Base-by-base conservation (phyloP, 2,113 vertebrate genomes). In the Microcebus murinus region DNA sequence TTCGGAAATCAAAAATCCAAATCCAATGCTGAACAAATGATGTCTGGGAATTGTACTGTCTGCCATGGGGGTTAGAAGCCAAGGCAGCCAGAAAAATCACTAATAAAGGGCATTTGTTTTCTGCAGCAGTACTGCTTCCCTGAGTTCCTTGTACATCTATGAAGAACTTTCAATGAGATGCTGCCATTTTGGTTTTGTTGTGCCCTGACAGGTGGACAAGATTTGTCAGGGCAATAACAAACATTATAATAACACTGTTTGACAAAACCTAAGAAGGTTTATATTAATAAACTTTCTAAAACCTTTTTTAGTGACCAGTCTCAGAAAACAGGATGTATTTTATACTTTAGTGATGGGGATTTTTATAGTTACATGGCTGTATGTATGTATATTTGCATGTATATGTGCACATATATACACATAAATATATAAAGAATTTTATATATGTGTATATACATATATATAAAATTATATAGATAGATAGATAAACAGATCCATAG, bases 91-190 rank as follows among this genome's bases (percentile, higher is more conserved):
- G 57, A 96, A 84, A 97, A 97, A 92, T 82, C 82, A 92, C 97
- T 98, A 98, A 98, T 97, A 97, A 97, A 97, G 91, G 63, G 11
- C 59, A 94, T 97, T 94, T 96, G 94, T 95, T 98, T 98, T 98
- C 97, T 96, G 94, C 97, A 94, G 93, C 96, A 89, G 98, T 73
- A 55, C 94, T 87, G 96, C 96, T 96, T 97, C 98, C 96, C 98
- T 97, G 97, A 70, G 79, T 96, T 91, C 34, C 15, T 13, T 17
- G 17, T 61, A 80, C 55, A 83, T 92, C 59, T 15, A 52, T 91
- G 96, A 96, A 96, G 87, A 96, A 94, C 97, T 98, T 98, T 96
- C 98, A 97, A 96, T 98, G 96, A 93, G 96, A 97, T 45, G 70
- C 70, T 52, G 82, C 82, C 70, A 59, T 91, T 92, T 96, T 98